Evolutionary conservation across 1,140 invertebrate genomes (phyloP).

Genomic region (Apis dorsata): DNA sequence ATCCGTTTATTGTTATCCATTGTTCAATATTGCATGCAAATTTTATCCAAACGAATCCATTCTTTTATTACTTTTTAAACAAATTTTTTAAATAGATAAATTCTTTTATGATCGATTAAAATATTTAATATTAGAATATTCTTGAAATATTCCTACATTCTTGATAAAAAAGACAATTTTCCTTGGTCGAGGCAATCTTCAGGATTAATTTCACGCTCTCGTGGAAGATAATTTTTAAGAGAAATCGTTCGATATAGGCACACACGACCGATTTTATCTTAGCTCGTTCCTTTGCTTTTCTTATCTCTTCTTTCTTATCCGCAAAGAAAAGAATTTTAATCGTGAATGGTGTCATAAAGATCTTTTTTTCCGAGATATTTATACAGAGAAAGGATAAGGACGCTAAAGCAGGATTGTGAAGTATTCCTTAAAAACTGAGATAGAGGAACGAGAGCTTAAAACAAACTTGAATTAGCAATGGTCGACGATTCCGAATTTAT

Average conservation of each 20-base stretch:
- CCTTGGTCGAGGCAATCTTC: neutral
- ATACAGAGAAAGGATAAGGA: neutral
- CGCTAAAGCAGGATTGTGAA: neutral
- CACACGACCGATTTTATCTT: neutral
- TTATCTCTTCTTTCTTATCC: neutral
- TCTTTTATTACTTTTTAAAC: too few species aligned
- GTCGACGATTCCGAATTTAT: constrained; percentile 11
- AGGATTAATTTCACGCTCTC: constrained; percentile 25
- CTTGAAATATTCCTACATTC: too few species aligned
- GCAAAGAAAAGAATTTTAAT: constrained; percentile 9
- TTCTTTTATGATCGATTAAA: neutral
- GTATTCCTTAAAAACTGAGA: constrained; percentile 14
- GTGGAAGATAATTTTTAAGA: constrained; percentile 23
- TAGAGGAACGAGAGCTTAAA: constrained; percentile 9
- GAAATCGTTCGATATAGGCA: neutral
- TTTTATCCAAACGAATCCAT: too few species aligned
- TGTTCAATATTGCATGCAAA: too few species aligned
- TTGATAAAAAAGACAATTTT: neutral
- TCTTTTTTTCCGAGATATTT: constrained; percentile 25
- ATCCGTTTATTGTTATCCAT: neutral
- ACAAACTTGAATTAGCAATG: constrained; percentile 26
- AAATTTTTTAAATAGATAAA: too few species aligned
- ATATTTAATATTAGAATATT: neutral
- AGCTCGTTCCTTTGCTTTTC: too few species aligned
- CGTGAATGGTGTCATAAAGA: constrained; percentile 20